Evolutionary conservation across 2,113 vertebrate genomes (phyloP).

Genomic region (Melanotaenia duboulayi): DNA sequence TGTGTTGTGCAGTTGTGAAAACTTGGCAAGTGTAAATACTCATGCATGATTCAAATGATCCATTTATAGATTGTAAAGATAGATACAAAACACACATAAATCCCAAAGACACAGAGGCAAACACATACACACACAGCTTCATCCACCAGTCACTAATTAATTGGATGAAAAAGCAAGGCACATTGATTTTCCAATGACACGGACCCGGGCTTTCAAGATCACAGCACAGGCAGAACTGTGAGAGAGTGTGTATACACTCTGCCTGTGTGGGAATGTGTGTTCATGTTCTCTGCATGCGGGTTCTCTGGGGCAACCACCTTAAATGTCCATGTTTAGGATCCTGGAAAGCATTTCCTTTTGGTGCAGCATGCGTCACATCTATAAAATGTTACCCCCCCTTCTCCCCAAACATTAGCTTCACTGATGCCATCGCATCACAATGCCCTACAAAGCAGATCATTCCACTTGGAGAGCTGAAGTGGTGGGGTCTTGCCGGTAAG

Average conservation of each 20-base stretch:
- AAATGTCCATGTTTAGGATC: slow-evolving; percentile 69
- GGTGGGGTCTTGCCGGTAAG: slow-evolving; percentile 42
- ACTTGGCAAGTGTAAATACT: slow-evolving; percentile 13
- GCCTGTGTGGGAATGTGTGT: slow-evolving; percentile 23
- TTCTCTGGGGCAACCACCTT: slow-evolving; percentile 47
- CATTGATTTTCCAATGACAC: slow-evolving; percentile 81
- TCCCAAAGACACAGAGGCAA: not conserved
- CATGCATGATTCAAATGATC: slow-evolving; percentile 9
- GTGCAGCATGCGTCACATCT: slow-evolving; percentile 39
- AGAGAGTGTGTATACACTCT: slow-evolving; percentile 15
- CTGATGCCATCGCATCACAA: slow-evolving; percentile 30
- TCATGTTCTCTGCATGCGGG: slow-evolving; percentile 26
- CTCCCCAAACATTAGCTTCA: slow-evolving; percentile 6
- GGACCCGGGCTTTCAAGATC: slow-evolving; percentile 68
- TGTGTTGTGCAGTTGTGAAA: not conserved
- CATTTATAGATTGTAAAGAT: slow-evolving; percentile 19
- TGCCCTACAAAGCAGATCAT: slow-evolving; percentile 33
- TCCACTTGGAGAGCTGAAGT: slow-evolving; percentile 59
- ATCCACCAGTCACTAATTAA: slow-evolving; percentile 78
- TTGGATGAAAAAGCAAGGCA: slow-evolving; percentile 73
- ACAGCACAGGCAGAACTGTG: slow-evolving; percentile 42
- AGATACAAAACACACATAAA: slow-evolving; percentile 7
- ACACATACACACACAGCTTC: slow-evolving; percentile 38
- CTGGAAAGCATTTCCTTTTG: slow-evolving; percentile 27
- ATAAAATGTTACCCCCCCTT: slow-evolving; percentile 30